Percentiles rank a stretch among this genome's conserved stretches.
Evolutionary conservation across 1,140 invertebrate genomes (phyloP).

Genomic region (Apocrypta bakeri): DNA sequence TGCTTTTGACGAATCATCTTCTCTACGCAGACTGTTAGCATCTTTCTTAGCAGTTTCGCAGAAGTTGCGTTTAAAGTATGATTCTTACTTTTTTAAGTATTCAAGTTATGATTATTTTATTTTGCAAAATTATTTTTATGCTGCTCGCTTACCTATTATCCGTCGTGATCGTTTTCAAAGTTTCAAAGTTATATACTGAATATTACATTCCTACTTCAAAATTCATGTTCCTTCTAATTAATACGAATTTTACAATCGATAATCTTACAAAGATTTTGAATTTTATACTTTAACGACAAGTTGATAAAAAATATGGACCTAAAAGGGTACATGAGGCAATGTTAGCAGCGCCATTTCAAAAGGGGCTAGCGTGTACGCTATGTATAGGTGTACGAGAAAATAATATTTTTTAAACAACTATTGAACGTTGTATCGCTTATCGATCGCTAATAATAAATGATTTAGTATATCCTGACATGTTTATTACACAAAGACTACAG

Average conservation of each 20-base stretch:
- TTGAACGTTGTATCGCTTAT: background rate
- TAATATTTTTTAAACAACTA: constrained; percentile 26
- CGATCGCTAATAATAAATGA: constrained; percentile 9
- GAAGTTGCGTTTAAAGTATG: background rate
- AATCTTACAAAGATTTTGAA: background rate
- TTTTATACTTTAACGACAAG: background rate
- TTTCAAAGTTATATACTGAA: too few species aligned
- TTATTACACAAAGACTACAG: constrained; percentile 10
- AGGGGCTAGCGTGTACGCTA: background rate
- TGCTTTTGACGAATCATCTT: constrained; percentile 14
- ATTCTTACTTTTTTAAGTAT: background rate
- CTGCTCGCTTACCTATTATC: background rate
- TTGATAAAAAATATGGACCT: constrained; percentile 19
- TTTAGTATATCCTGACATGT: background rate
- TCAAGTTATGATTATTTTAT: background rate
- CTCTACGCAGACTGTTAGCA: background rate
- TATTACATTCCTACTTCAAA: too few species aligned
- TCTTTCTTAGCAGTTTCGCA: background rate
- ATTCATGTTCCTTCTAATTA: background rate
- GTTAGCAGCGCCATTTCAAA: background rate
- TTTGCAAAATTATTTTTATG: background rate
- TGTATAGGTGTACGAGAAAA: background rate
- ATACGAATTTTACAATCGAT: background rate
- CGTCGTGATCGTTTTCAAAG: background rate
- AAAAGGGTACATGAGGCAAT: background rate